Base-by-base conservation (phyloP, 2,888 invertebrate genomes). In the Xestobium rufovillosum region DNA sequence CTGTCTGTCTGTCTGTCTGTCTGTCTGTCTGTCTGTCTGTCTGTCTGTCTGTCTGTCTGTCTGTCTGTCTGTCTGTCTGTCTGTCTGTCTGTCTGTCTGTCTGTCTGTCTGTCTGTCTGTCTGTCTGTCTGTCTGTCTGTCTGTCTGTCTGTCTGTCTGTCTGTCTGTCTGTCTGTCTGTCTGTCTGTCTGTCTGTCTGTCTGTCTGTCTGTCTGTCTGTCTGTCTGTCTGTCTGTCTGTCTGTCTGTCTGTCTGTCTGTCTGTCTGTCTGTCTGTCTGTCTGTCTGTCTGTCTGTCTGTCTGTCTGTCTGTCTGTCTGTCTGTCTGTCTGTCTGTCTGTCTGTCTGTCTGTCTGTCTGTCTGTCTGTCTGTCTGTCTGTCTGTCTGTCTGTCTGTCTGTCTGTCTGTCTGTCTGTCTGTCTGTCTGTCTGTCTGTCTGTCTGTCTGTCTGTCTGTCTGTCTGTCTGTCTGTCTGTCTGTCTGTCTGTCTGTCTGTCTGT, bases 31-130 rank as follows among this genome's bases (percentile, higher is more conserved):
- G n/a, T n/a, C n/a, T n/a, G n/a, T n/a, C n/a, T n/a, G n/a, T n/a
- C n/a, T n/a, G n/a, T n/a, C n/a, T n/a, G n/a, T n/a, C n/a, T n/a
- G n/a, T n/a, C n/a, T n/a, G n/a, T n/a, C n/a, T n/a, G n/a, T n/a
- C n/a, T n/a, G n/a, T n/a, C n/a, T n/a, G n/a, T n/a, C n/a, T n/a
- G n/a, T n/a, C n/a, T n/a, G n/a, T n/a, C n/a, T 23, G 6, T 23
- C 23, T n/a, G 23, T 23, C 23, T 23, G 23, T 23, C 23, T n/a
- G 23, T 23, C 23, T 23, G 23, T 23, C 23, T n/a, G 23, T 23
- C 23, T 23, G 23, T 23, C 23, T n/a, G 23, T 23, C 23, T 23
- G 23, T 23, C 23, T n/a, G 23, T 23, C 23, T 23, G 23, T 23
- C 23, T n/a, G 23, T 23, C 23, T 23, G 23, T 23, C 23, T n/a